Percentiles rank a stretch among this genome's conserved stretches.
phyloP scores from a whole-genome alignment of 1,140 invertebrate species.

The Drusus annulatus region DNA sequence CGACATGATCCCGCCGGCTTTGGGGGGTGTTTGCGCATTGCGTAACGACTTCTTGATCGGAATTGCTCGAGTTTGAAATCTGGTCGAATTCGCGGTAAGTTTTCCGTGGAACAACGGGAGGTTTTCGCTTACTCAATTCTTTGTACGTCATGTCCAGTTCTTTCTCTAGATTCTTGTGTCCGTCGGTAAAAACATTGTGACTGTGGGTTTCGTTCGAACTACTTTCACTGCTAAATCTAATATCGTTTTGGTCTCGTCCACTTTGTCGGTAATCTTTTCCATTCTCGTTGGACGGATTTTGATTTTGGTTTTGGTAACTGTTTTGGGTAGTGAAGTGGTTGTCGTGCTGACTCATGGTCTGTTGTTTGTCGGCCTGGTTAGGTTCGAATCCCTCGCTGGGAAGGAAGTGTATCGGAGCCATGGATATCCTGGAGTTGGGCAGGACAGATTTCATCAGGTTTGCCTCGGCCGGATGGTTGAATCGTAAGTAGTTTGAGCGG shows the following conservation, averaged over 20 bases:
- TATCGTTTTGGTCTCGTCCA: not conserved
- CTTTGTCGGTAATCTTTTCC: conserved; percentile 14
- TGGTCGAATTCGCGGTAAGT: conserved; percentile 65
- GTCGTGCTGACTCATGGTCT: too few species aligned
- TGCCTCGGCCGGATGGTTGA: conserved; percentile 92
- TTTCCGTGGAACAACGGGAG: conserved; percentile 66
- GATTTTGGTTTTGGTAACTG: conserved; percentile 11
- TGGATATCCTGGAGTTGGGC: conserved; percentile 82
- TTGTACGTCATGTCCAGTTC: conserved; percentile 68
- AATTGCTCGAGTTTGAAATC: conserved; percentile 54
- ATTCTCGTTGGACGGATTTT: not conserved
- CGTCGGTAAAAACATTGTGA: conserved; percentile 57
- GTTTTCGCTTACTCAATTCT: conserved; percentile 67
- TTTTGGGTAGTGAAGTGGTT: not conserved
- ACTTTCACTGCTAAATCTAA: conserved; percentile 32
- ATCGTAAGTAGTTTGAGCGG: conserved; percentile 89
- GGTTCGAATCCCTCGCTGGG: conserved; percentile 61
- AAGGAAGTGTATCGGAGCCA: conserved; percentile 78
- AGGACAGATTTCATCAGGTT: conserved; percentile 86
- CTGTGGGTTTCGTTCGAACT: conserved; percentile 65
- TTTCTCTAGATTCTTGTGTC: conserved; percentile 64
- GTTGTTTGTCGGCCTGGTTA: not conserved
- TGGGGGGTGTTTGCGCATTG: conserved; percentile 56
- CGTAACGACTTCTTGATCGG: conserved; percentile 50
- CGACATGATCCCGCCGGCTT: conserved; percentile 71